Conservation (phyloP, 2,888 invertebrate genomes). For the Lysandra coridon region DNA sequence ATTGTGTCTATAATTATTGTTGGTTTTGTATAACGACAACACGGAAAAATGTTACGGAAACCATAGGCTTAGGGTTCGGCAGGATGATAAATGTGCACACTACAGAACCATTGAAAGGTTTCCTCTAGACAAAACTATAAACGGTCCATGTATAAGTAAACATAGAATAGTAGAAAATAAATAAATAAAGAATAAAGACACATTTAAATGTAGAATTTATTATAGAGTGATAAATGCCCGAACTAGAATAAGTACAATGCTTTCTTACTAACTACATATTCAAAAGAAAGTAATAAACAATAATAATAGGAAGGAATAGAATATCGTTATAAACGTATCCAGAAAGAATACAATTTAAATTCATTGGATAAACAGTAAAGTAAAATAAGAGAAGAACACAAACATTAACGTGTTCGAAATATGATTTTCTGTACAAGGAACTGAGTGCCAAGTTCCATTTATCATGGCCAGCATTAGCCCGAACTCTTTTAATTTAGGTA, state of each 20-base stretch:
- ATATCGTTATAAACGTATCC: background rate
- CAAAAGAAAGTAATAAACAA: background rate
- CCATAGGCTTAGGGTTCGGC: background rate
- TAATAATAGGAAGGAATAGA: background rate
- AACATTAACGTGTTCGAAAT: background rate
- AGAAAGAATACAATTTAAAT: background rate
- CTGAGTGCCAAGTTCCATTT: constrained; percentile 58
- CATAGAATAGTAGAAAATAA: too few relatives aligned
- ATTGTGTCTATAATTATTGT: background rate
- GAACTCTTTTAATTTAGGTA: constrained; percentile 59
- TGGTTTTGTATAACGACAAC: background rate
- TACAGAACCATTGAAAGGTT: background rate
- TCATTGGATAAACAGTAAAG: background rate
- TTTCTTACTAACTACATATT: background rate
- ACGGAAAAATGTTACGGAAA: constrained; percentile 21
- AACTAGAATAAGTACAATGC: too few relatives aligned
- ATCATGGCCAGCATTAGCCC: constrained; percentile 56
- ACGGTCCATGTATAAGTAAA: too few relatives aligned
- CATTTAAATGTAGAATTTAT: background rate
- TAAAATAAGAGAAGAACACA: background rate
- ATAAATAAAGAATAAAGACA: background rate
- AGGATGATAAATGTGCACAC: background rate
- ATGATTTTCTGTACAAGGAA: constrained; percentile 46
- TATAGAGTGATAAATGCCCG: background rate
- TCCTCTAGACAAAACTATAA: too few relatives aligned